Evolutionary conservation across 2,113 vertebrate species (phyloP), one percentile per base, ranked within the genome.

Genomic region (Oenanthe melanoleuca): DNA sequence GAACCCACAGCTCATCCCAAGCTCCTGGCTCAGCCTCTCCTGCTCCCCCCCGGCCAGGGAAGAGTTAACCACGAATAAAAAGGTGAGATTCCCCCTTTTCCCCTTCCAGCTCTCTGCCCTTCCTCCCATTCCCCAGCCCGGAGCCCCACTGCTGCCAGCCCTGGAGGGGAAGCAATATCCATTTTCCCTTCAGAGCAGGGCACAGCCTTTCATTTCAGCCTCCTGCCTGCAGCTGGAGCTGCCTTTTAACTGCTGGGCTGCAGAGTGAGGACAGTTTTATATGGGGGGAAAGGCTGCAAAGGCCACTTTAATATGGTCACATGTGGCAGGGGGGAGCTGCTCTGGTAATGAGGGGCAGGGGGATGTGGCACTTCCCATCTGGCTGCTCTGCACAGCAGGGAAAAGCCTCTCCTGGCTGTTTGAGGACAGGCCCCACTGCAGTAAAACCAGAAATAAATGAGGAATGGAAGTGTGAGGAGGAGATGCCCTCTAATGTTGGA

Each of bases 321-420:
- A 95, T 56, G 94, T 94, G 96, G 96, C 34, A 73, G 94, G 96
- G 94, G 93, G 93, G 75, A 89, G 94, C 93, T 74, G 86, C 88
- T 96, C 95, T 74, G 16, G 56, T 97, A 98, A 98, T 95, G 96
- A 97, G 84, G 96, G 97, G 96, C 97, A 96, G 96, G 89, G 93
- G 97, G 98, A 97, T 94, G 97, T 98, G 97, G 96, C 97, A 97
- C 98, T 97, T 97, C 88, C 97, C 98, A 97, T 93, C 97, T 97
- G 97, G 97, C 97, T 96, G 96, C 97, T 96, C 97, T 88, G 97
- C 97, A 94, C 97, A 97, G 97, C 96, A 85, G 94, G 96, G 84
- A 96, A 85, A 92, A 93, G 72, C 79, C 93, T 95, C 89, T 87
- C 87, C 94, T 96, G 96, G 96, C 94, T 95, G 94, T 97, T 70